Base-by-base conservation (phyloP, 2,888 invertebrate genomes). In the Rhimphoctona megacephalus region DNA sequence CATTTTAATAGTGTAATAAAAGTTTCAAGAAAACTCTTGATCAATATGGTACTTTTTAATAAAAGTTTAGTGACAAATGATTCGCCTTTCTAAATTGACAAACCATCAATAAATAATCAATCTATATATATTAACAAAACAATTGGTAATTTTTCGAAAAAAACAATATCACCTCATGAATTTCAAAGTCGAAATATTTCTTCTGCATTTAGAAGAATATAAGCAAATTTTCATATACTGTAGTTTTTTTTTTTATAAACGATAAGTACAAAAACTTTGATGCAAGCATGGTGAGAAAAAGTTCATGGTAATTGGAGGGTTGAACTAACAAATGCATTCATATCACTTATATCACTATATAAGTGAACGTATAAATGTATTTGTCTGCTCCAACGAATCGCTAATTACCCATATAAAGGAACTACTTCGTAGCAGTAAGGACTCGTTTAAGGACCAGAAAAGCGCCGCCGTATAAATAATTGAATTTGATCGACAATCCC, bases 401-500 rank as follows among this genome's bases (percentile, higher is more conserved):
- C 43, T 57, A 61, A 74, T 74, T 57, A 17, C 43, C 30, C 14
- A 46, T n/a, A 49, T 30, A 78, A 36, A 79, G 57, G 54, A 80
- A 70, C 64, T 64, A 25, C 74, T 77, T 33, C n/a, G 49, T 22
- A 43, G 33, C 49, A 69, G 80, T 67, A 14, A 30, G 72, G 22
- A 73, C 39, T 81, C 14, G 77, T 81, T 72, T 43, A n/a, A 30
- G 25, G 22, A 9, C 33, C 17, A 66, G 61, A 43, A 54, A 73
- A 79, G 43, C 52, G 30, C 43, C 69, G 70, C 64, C 5, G 57
- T 64, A 69, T 67, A 77, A 83, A 61, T 61, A 81, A 86, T 86
- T 86, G 49, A 81, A 82, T 82, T 57, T 72, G 67, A 86, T 54
- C 76, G 67, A 76, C 72, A 36, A 73, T 66, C 54, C 30, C 66